Conservation (phyloP, 1,140 invertebrate species). For the Drosophila obscura region DNA sequence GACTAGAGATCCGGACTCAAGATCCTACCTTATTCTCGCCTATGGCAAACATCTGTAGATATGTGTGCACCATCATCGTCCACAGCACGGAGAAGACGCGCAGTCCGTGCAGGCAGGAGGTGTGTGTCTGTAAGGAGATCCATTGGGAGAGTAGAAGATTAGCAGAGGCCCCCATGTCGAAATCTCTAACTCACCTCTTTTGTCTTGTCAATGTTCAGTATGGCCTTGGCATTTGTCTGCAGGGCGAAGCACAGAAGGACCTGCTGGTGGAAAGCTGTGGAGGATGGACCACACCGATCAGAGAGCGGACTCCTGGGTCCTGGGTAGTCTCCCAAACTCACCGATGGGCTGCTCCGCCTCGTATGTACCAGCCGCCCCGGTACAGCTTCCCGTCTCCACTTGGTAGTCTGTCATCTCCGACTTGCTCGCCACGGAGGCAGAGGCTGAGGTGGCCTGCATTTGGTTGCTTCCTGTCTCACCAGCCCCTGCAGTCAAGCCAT, state of each 20-base stretch:
- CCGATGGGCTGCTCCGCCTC: constrained; percentile 74
- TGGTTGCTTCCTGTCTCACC: constrained; percentile 3
- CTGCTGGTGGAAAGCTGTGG: constrained; percentile 78
- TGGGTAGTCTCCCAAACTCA: constrained; percentile 13
- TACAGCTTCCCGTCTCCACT: constrained; percentile 70
- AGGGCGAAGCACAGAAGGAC: constrained; percentile 85
- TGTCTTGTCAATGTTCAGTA: constrained; percentile 85
- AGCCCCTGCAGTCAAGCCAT: background rate
- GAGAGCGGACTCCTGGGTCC: too few species aligned
- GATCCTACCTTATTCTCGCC: constrained; percentile 86
- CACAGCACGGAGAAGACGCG: constrained; percentile 93
- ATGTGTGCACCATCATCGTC: constrained; percentile 97
- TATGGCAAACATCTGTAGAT: constrained; percentile 91
- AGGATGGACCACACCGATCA: constrained; percentile 4
- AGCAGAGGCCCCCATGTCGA: background rate
- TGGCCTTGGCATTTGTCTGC: constrained; percentile 86
- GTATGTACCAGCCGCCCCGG: constrained; percentile 65
- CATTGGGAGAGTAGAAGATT: constrained; percentile 10
- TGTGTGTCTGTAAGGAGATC: constrained; percentile 85
- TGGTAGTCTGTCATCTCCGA: constrained; percentile 69
- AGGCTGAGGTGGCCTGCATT: constrained; percentile 20
- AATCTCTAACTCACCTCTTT: constrained; percentile 66
- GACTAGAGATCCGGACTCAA: background rate
- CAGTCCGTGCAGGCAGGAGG: constrained; percentile 92
- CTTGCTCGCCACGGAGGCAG: constrained; percentile 21